Evolutionary conservation across 2,113 vertebrate species (phyloP).

Genomic region (Smithornis capensis): DNA sequence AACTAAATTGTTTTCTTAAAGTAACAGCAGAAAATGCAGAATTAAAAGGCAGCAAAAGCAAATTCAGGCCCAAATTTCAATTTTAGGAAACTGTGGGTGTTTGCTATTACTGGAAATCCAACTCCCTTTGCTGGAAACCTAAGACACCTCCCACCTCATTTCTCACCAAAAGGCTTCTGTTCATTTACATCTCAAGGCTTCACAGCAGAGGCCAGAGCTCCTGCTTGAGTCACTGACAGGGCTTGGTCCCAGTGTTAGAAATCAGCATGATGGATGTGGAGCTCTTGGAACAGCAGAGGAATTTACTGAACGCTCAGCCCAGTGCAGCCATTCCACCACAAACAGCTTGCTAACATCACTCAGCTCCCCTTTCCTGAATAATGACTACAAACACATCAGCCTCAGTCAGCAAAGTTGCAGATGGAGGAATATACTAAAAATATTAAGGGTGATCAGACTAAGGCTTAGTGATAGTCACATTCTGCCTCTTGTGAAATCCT

Average conservation of each 20-base stretch:
- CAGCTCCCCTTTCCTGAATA: not conserved
- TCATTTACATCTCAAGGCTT: conserved; percentile 7
- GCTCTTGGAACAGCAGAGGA: conserved; percentile 3
- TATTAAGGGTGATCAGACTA: not conserved
- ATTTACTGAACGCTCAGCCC: not conserved
- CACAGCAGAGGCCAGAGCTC: not conserved
- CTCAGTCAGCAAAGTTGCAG: not conserved
- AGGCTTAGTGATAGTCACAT: not conserved
- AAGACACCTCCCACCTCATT: conserved; percentile 51
- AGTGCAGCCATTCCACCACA: not conserved
- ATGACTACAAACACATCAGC: not conserved
- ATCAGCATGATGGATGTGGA: not conserved
- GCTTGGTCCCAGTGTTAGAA: not conserved
- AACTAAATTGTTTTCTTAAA: not conserved
- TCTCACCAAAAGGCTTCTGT: conserved; percentile 37
- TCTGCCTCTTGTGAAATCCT: not conserved
- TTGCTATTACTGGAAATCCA: conserved; percentile 52
- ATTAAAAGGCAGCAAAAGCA: conserved; percentile 9
- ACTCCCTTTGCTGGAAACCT: conserved; percentile 36
- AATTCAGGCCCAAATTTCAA: conserved; percentile 1
- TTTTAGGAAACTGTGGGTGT: conserved; percentile 48
- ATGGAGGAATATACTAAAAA: not conserved
- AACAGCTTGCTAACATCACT: not conserved
- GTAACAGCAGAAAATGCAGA: not conserved
- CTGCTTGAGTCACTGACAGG: conserved; percentile 5